Evolutionary conservation across 2,113 vertebrate genomes (phyloP).

Genomic region (Thamnaconus septentrionalis): DNA sequence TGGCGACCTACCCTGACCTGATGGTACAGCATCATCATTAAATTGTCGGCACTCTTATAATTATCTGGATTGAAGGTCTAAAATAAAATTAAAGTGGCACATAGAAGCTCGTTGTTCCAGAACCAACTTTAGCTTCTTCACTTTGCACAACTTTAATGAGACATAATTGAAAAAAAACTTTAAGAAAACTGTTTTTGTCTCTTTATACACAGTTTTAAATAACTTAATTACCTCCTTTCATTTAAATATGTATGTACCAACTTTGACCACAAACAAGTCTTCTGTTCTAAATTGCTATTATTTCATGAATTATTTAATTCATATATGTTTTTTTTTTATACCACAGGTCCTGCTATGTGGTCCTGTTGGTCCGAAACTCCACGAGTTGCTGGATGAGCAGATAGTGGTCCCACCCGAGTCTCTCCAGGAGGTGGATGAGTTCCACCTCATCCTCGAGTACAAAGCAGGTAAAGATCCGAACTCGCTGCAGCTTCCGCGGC

Average conservation of each 20-base stretch:
- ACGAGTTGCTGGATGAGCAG: slow-evolving; percentile 90
- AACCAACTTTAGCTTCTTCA: too few species aligned
- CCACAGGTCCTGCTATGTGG: slow-evolving; percentile 91
- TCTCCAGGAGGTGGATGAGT: slow-evolving; percentile 90
- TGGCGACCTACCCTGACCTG: slow-evolving; percentile 84
- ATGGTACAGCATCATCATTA: slow-evolving; percentile 75
- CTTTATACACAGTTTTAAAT: too few species aligned
- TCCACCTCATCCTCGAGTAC: slow-evolving; percentile 97
- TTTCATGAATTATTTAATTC: not conserved
- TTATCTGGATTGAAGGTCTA: too few species aligned
- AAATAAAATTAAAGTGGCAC: too few species aligned
- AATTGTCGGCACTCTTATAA: too few species aligned
- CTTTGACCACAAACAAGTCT: not conserved
- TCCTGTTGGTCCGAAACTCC: slow-evolving; percentile 94
- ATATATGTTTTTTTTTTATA: not conserved
- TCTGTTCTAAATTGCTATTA: slow-evolving; percentile 1
- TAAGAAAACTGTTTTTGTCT: too few species aligned
- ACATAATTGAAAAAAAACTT: too few species aligned
- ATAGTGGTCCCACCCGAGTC: slow-evolving; percentile 91
- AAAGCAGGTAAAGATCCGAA: slow-evolving; percentile 81
- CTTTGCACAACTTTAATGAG: too few species aligned
- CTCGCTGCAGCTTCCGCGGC: not conserved
- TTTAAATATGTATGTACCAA: too few species aligned
- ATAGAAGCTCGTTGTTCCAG: too few species aligned
- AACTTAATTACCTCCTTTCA: too few species aligned